Percentiles rank a stretch among this genome's conserved stretches.
Evolutionary conservation across 2,113 vertebrate genomes (phyloP).

Genomic region (Benthochromis sp.): DNA sequence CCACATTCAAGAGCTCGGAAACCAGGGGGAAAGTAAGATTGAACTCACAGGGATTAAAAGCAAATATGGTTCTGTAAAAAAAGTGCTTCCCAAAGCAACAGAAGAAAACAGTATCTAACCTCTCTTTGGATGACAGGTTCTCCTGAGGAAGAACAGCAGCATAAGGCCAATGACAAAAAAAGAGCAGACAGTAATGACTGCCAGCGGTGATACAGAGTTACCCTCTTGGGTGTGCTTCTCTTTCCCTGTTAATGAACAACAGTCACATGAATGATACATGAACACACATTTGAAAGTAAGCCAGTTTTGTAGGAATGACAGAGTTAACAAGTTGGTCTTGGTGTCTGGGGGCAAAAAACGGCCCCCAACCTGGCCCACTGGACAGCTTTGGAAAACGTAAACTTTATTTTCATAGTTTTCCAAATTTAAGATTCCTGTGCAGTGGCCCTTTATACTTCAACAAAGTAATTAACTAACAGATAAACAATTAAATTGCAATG

Average conservation of each 20-base stretch:
- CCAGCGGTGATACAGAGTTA: conserved; percentile 36
- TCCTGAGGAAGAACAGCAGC: conserved; percentile 65
- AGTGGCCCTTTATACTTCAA: background rate
- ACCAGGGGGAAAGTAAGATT: background rate
- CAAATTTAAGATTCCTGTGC: background rate
- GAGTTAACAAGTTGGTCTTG: background rate
- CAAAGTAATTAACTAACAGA: background rate
- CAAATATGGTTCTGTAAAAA: background rate
- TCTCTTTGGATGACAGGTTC: conserved; percentile 67
- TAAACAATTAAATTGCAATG: background rate
- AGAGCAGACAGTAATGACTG: conserved; percentile 54
- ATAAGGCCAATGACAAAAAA: conserved; percentile 64
- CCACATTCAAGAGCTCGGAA: background rate
- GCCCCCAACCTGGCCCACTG: background rate
- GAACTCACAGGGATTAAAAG: background rate
- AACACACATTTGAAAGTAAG: background rate
- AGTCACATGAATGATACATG: background rate
- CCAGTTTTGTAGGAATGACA: background rate
- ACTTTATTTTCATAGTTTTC: background rate
- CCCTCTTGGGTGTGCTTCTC: conserved; percentile 50
- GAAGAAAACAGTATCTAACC: conserved; percentile 28
- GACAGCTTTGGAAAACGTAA: background rate
- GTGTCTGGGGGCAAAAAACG: background rate
- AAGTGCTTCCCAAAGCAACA: background rate
- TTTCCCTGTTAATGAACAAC: conserved; percentile 37